Evolutionary conservation across 2,113 vertebrate genomes (phyloP).

Genomic region (cattle (Bos taurus)): ARS-UCD2.0 NC_037337.1:85323001-85323500

Average conservation of each 20-base stretch:
- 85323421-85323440: not conserved
- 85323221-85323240: not conserved
- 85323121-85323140: not conserved
- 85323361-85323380: not conserved
- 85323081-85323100: not conserved
- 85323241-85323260: not conserved
- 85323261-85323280: not conserved
- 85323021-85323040: not conserved
- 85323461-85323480: not conserved
- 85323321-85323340: not conserved
- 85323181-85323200: not conserved
- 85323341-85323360: not conserved
- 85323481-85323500: not conserved
- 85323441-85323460: not conserved
- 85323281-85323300: not conserved
- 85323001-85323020: not conserved
- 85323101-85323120: not conserved
- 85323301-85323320: not conserved
- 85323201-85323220: not conserved
- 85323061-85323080: not conserved
- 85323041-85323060: not conserved
- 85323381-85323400: not conserved
- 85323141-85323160: too few relatives aligned
- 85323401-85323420: not conserved
- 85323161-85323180: not conserved